These are phyloP conservation scores for Harmothoe impar DNA, from an alignment of 2,888 invertebrate genomes.

Conservation along the genomic window DNA sequence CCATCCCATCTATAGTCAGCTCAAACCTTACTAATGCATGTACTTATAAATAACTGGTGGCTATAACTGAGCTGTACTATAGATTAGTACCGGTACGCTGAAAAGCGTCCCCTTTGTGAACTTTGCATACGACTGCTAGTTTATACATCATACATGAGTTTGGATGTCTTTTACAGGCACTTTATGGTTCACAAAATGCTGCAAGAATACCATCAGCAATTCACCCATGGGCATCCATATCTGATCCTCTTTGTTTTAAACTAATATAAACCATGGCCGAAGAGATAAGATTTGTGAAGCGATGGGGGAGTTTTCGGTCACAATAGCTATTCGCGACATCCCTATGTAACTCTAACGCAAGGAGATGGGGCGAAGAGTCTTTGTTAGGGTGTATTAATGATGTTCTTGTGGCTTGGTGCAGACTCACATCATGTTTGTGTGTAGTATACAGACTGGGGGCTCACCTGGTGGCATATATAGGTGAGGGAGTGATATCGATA, in stretches of 20 bases:
- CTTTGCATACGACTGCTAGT: neutral
- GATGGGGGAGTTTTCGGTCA: too few species aligned
- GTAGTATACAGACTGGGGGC: neutral
- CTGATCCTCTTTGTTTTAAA: too few species aligned
- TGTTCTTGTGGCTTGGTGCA: neutral
- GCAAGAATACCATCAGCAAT: slow-evolving; percentile 31
- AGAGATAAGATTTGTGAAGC: too few species aligned
- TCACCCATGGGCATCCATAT: neutral
- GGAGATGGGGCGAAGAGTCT: neutral
- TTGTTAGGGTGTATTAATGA: neutral
- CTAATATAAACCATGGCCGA: too few species aligned
- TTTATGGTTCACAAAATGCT: neutral
- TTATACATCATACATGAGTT: neutral
- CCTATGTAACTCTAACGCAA: neutral
- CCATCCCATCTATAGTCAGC: neutral
- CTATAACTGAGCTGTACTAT: neutral
- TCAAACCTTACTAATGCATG: neutral
- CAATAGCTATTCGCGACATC: too few species aligned
- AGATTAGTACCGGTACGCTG: neutral
- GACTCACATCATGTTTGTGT: neutral
- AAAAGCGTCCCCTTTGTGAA: neutral
- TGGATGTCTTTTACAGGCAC: neutral
- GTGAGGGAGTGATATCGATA: slow-evolving; percentile 12
- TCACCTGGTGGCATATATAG: neutral
- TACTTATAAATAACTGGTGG: neutral